These are phyloP conservation scores for Megalonaias nervosa DNA, from an alignment of 1,140 invertebrate species.

Conservation along the genomic window DNA sequence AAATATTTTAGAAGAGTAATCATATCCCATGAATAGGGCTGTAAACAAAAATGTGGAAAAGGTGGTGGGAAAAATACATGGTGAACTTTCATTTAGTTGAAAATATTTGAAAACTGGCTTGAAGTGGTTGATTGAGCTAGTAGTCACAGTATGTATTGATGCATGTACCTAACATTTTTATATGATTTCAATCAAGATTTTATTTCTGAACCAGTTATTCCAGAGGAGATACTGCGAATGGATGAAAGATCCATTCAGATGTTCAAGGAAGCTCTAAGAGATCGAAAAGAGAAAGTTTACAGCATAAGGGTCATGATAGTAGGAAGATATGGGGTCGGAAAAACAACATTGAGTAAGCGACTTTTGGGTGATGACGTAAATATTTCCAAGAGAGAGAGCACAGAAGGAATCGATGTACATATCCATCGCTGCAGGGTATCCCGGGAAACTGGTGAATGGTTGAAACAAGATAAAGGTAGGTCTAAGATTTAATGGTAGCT, in stretches of 20 bases:
- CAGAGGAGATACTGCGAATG: slow-evolving; percentile 9
- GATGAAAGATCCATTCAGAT: slow-evolving; percentile 3
- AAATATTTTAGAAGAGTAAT: no score
- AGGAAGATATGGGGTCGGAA: slow-evolving; percentile 4
- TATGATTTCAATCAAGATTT: no score
- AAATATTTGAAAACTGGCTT: no score
- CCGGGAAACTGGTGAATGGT: slow-evolving; percentile 5
- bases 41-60: no score
- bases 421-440: slow-evolving; percentile 3
- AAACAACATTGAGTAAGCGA: slow-evolving; percentile 5
- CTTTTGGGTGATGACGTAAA: slow-evolving; percentile 9
- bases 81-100: no score
- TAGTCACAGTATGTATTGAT: no score
- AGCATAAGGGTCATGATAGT: slow-evolving; percentile 2
- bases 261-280: slow-evolving; percentile 1
- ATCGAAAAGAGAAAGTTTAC: slow-evolving; percentile 6
- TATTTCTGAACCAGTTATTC: background rate
- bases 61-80: no score
- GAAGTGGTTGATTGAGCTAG: no score
- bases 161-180: no score
- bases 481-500: no score
- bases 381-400: slow-evolving; percentile 4
- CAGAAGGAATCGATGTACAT: slow-evolving; percentile 14
- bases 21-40: no score
- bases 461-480: background rate